These are phyloP conservation scores for Papilio elwesi DNA, from an alignment of 2,888 invertebrate genomes.

Conservation along the genomic window DNA sequence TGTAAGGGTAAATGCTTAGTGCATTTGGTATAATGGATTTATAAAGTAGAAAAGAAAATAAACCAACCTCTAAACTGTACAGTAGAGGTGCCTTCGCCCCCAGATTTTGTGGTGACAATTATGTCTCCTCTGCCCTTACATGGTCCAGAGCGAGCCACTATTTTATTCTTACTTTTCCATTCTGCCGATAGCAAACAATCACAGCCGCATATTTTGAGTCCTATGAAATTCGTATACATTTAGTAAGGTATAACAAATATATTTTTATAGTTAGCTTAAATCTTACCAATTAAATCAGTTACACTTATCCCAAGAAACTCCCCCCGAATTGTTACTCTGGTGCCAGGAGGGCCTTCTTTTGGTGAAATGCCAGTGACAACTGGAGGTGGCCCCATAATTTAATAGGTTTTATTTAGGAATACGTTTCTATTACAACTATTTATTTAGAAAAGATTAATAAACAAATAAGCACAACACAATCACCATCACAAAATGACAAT, in stretches of 20 bases:
- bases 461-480: neutral
- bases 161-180: slow-evolving; percentile 99
- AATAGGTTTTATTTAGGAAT: neutral
- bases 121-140: slow-evolving; percentile 96
- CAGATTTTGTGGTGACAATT: slow-evolving; percentile 93
- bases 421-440: neutral
- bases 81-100: slow-evolving; percentile 94
- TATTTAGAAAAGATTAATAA: neutral
- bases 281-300: slow-evolving; percentile 92
- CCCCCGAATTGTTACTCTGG: slow-evolving; percentile 96
- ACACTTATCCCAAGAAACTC: slow-evolving; percentile 96
- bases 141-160: slow-evolving; percentile 96
- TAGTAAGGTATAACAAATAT: too few species aligned
- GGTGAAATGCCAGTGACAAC: slow-evolving; percentile 98
- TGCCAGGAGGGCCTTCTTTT: slow-evolving; percentile 99
- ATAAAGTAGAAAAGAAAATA: slow-evolving; percentile 22
- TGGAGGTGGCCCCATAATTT: slow-evolving; percentile 89
- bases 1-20: too few species aligned
- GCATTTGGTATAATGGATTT: too few species aligned
- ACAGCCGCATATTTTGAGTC: slow-evolving; percentile 96
- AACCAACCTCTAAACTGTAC: slow-evolving; percentile 91
- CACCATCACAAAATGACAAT: too few species aligned
- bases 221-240: slow-evolving; percentile 77
- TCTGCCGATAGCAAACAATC: slow-evolving; percentile 98
- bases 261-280: neutral